Base-by-base conservation (phyloP, 2,797 vertebrate species). In the Lemur catta region DNA sequence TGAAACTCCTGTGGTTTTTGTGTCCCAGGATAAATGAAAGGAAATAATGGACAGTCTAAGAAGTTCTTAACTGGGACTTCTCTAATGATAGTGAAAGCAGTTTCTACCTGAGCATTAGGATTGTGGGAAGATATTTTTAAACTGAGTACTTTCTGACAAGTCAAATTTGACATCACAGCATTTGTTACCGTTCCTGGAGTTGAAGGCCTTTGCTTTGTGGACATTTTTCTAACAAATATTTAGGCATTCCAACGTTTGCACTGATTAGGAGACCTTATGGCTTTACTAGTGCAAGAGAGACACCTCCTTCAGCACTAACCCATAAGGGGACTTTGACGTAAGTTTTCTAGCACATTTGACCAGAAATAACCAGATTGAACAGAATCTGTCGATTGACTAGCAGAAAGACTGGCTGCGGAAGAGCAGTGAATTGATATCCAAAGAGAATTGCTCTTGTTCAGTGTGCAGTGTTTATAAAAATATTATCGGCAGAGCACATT, bases 201-300 rank as follows among this genome's bases (percentile, higher is more conserved):
- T 55, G 35, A 46, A 90, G 92, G 50, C 90, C 78, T 97, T 97
- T 95, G n/a, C 88, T 97, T 97, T 88, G 72, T 96, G 89, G 35
- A 93, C 91, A 95, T 89, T 65, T 97, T 97, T 91, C 79, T 90
- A 97, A 94, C 95, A 98, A 98, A 98, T 98, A 97, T 98, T 98
- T 98, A 89, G 93, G 97, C 97, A 96, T 93, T 98, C 71, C 95
- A 97, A 35, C 85, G 91, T 97, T 97, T 69, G 67, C 61, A 26
- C 59, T 95, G 85, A 96, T 82, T 63, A 90, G 91, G 72, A 84
- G 59, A 91, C 69, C 41, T 94, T 78, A 14, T 48, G 79, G 74
- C 55, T 93, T 96, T 72, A 75, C 55, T 81, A 84, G 52, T 96
- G 84, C 65, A 57, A 89, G 57, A 93, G 65, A 94, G 72, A 97